Conservation (phyloP, 2,797 vertebrate genomes). For the Pangasius larnaudii region DNA sequence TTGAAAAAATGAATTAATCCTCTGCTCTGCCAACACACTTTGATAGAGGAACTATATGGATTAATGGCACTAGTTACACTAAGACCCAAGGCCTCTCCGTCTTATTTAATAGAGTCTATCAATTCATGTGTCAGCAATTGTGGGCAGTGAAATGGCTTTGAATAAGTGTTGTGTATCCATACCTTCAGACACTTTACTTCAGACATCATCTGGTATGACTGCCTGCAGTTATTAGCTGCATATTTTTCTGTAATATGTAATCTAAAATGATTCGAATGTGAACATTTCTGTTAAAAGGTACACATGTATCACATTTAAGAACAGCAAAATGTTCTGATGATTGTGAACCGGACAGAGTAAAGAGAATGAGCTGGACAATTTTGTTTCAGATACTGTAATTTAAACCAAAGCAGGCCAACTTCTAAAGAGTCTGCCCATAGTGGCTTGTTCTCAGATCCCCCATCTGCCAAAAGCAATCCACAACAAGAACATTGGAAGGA, state of each 20-base stretch:
- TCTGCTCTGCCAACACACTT: constrained; percentile 63
- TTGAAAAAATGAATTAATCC: constrained; percentile 61
- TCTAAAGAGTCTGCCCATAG: constrained; percentile 43
- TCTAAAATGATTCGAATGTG: not conserved
- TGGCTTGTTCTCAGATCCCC: constrained; percentile 46
- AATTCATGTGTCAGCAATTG: constrained; percentile 82
- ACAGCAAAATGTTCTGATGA: not conserved
- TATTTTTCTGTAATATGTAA: constrained; percentile 26
- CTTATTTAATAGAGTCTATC: constrained; percentile 82
- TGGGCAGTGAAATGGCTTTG: constrained; percentile 78
- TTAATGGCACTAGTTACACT: constrained; percentile 82
- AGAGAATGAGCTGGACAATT: constrained; percentile 25
- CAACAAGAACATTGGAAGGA: constrained; percentile 35
- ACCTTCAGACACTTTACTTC: constrained; percentile 69
- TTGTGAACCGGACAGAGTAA: not conserved
- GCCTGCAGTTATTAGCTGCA: constrained; percentile 71
- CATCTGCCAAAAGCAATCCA: constrained; percentile 50
- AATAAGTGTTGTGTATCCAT: constrained; percentile 70
- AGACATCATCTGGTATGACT: constrained; percentile 66
- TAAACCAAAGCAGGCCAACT: constrained; percentile 45
- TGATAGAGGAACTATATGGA: constrained; percentile 80
- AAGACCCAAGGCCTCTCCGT: constrained; percentile 74
- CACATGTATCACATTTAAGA: not conserved
- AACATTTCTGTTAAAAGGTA: constrained; percentile 1
- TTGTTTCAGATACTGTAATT: constrained; percentile 29